Conservation (phyloP, 2,888 invertebrate species). For the Blastobasis lacticolella region DNA sequence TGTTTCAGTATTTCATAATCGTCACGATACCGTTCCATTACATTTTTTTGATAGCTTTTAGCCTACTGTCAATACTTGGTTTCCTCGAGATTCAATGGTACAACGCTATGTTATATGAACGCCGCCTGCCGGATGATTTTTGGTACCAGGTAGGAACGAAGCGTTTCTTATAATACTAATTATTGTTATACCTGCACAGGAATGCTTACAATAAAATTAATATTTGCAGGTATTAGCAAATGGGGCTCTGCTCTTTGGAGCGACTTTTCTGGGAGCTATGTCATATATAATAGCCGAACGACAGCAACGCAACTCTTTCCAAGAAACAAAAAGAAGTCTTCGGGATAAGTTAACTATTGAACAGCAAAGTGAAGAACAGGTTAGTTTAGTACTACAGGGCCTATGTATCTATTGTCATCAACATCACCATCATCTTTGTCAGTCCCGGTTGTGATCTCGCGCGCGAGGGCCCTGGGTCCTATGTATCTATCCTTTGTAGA, state of each 20-base stretch:
- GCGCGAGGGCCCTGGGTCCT: no score
- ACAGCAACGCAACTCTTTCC: constrained; percentile 90
- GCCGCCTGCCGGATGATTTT: constrained; percentile 48
- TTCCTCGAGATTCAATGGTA: constrained; percentile 54
- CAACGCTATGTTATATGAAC: constrained; percentile 44
- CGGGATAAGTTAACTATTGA: constrained; percentile 94
- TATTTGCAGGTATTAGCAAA: constrained; percentile 80
- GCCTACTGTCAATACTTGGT: constrained; percentile 36
- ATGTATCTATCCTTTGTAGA: no score
- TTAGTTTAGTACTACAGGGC: constrained; percentile 29
- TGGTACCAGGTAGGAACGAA: constrained; percentile 40
- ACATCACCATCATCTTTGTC: no score
- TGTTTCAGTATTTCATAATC: constrained; percentile 82
- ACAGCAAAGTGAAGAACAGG: constrained; percentile 94
- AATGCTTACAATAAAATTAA: background rate
- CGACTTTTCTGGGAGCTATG: constrained; percentile 80
- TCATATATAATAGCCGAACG: constrained; percentile 83
- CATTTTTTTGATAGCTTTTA: constrained; percentile 42
- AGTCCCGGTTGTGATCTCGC: no score
- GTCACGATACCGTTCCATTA: constrained; percentile 80
- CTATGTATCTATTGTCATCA: no score
- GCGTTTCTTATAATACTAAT: background rate
- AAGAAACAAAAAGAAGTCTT: constrained; percentile 92
- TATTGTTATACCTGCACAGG: no score
- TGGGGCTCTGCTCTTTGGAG: constrained; percentile 79